Evolutionary conservation across 2,888 invertebrate genomes (phyloP).

Genomic region (Nomada hirtipes): DNA sequence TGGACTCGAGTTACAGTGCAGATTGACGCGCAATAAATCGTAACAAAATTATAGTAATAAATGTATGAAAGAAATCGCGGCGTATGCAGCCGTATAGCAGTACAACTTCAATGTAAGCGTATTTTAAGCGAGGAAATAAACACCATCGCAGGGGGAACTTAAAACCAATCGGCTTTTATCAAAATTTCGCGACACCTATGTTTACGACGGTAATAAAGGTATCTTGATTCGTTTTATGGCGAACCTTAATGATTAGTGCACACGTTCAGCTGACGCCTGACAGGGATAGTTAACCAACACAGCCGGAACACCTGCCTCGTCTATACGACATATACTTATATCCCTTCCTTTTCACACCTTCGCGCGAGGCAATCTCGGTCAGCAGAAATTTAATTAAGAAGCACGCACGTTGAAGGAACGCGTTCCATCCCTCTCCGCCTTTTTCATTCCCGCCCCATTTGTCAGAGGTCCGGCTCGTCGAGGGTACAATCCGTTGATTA

Average conservation of each 20-base stretch:
- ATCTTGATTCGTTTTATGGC: constrained; percentile 1
- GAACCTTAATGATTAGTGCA: neutral
- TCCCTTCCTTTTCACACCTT: neutral
- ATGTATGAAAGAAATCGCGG: neutral
- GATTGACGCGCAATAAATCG: neutral
- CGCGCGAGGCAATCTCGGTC: constrained; percentile 50
- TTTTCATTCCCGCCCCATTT: constrained; percentile 71
- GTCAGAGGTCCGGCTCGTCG: constrained; percentile 68
- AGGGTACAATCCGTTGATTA: constrained; percentile 76
- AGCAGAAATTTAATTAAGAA: constrained; percentile 75
- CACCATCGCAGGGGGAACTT: neutral
- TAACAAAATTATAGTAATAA: neutral
- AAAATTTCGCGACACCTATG: neutral
- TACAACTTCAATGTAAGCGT: no score
- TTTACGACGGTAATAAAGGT: constrained; percentile 8
- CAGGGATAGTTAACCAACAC: constrained; percentile 14
- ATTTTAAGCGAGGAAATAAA: no score
- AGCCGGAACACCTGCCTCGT: neutral
- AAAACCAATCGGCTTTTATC: neutral
- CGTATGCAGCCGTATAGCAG: neutral
- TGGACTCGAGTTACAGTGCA: neutral
- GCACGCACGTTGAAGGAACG: constrained; percentile 62
- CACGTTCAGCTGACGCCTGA: constrained; percentile 1
- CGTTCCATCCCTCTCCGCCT: constrained; percentile 27
- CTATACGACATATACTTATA: neutral